Percentiles rank a stretch among this genome's conserved stretches.
Conservation (phyloP, 2,888 invertebrate species). For the Synergus gifuensis region DNA sequence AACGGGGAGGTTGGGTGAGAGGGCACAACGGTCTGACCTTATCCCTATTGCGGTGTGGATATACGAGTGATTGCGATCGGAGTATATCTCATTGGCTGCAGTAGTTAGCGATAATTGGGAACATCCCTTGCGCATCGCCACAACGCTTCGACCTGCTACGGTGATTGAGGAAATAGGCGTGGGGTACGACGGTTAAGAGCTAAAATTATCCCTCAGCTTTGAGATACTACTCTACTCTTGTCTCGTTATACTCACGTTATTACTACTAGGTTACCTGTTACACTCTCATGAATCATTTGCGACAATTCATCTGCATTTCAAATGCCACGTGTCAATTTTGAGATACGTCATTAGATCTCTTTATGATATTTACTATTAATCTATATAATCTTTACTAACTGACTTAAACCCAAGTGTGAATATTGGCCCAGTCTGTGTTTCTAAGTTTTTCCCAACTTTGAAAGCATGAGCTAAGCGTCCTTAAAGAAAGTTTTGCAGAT, state of each 20-base stretch:
- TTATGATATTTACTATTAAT: not conserved
- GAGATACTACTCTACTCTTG: slow-evolving; percentile 43
- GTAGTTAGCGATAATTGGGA: slow-evolving; percentile 75
- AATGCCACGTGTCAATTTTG: not conserved
- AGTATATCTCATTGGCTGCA: slow-evolving; percentile 68
- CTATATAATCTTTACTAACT: not conserved
- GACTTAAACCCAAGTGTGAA: not conserved
- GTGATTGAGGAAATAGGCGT: slow-evolving; percentile 73
- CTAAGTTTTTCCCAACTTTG: too few species aligned
- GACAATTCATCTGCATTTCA: slow-evolving; percentile 21
- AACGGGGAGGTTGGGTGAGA: slow-evolving; percentile 8
- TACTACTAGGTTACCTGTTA: slow-evolving; percentile 27
- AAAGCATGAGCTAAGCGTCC: too few species aligned
- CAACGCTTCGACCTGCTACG: slow-evolving; percentile 67
- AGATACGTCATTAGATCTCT: not conserved
- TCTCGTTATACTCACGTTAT: slow-evolving; percentile 26
- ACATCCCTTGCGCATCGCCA: slow-evolving; percentile 72
- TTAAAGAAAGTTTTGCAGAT: too few species aligned
- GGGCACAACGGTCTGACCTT: slow-evolving; percentile 29
- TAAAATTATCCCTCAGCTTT: slow-evolving; percentile 64
- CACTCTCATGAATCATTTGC: slow-evolving; percentile 21
- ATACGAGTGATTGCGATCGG: slow-evolving; percentile 59
- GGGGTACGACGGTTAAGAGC: slow-evolving; percentile 62
- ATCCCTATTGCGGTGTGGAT: slow-evolving; percentile 45
- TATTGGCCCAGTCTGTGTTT: too few species aligned